These are phyloP conservation scores for Esperia sulphurella DNA, from an alignment of 2,888 invertebrate genomes.

Conservation along the genomic window DNA sequence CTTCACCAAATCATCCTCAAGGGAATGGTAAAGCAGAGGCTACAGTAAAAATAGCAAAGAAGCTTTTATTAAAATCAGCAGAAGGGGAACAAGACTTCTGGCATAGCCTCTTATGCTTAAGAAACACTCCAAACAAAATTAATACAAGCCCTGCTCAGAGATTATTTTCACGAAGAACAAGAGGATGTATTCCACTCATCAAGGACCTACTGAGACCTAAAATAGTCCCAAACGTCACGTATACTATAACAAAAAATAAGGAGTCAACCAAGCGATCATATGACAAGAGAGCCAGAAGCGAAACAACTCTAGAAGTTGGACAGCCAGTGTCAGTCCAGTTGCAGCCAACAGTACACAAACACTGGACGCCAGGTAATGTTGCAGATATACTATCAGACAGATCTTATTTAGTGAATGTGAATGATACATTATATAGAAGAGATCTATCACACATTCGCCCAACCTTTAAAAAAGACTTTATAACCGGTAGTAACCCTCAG, in stretches of 20 bases:
- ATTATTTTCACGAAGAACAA: too few relatives aligned
- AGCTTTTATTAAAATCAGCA: too few relatives aligned
- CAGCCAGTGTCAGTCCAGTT: background rate
- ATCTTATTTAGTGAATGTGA: background rate
- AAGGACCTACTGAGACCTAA: too few relatives aligned
- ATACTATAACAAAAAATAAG: slow-evolving; percentile 6
- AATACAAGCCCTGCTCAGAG: too few relatives aligned
- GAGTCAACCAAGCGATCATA: slow-evolving; percentile 11
- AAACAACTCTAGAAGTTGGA: background rate
- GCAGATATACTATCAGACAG: background rate
- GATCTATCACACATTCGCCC: background rate
- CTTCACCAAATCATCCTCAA: slow-evolving; percentile 17
- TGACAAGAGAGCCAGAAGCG: slow-evolving; percentile 9
- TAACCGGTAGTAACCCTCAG: background rate
- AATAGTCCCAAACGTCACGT: background rate
- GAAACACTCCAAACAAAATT: too few relatives aligned
- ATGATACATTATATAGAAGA: background rate
- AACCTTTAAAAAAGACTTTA: background rate
- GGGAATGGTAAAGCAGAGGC: slow-evolving; percentile 17
- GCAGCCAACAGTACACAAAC: background rate
- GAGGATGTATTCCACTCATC: too few relatives aligned
- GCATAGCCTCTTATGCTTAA: too few relatives aligned
- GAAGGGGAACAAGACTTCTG: too few relatives aligned
- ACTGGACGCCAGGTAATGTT: background rate
- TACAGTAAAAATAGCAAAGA: too few relatives aligned